Base-by-base conservation (phyloP, 92 coral and sea anemone species). In the Blastomussa wellsi region DNA sequence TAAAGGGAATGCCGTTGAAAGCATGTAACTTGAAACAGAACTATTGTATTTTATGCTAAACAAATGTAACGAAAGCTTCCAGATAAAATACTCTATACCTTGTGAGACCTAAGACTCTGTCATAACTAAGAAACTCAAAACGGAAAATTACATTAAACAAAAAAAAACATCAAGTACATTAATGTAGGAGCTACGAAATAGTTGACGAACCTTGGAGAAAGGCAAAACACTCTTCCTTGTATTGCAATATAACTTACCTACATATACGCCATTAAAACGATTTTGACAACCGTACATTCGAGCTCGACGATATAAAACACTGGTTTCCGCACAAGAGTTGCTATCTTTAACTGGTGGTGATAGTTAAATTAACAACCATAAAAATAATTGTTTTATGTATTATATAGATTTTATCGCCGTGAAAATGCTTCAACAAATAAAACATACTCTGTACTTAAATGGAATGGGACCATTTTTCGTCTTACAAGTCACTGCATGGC, bases 191-290 rank as follows among this genome's bases (percentile, higher is more conserved):
- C 38, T 75, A 76, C 19, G 69, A 15, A 19, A 39, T 10, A 82
- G 86, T 48, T 53, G 14, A n/a, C 44, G 65, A 82, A 72, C 78
- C 86, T 82, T 82, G 86, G 86, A 82, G 86, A 82, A 49, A 36
- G 33, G 35, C 65, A 81, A 69, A 31, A 8, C 32, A 79, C 48
- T 32, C 24, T 35, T 33, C 11, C 17, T 33, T 48, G 41, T 12
- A 52, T 51, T 29, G 19, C 24, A 26, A 12, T 70, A 19, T 7
- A 70, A 37, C 37, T 70, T 70, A 70, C 15, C 44, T 70, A 70
- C 48, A 68, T 35, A 15, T 32, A 3, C 49, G 7, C 70, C 35
- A 70, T 35, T 70, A 36, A 70, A 35, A 35, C 48, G 26, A 36
- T 68, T 29, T 33, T 70, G 28, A 16, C 29, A 70, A 70, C 35